Conservation (phyloP, 2,888 invertebrate species). For the Anoplius nigerrimus region DNA sequence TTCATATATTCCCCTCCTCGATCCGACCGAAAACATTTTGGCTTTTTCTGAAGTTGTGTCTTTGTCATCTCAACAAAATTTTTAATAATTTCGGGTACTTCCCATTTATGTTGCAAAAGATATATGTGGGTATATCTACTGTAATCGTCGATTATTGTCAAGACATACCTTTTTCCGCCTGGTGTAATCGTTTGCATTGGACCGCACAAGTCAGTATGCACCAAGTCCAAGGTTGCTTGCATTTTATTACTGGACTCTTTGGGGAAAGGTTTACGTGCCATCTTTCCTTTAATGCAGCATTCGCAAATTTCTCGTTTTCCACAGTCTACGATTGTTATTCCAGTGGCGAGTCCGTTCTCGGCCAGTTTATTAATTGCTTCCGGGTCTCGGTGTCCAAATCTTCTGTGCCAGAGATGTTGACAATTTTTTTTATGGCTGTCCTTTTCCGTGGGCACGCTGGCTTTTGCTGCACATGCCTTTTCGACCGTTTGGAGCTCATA, state of each 20-base stretch:
- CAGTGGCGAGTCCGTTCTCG: slow-evolving; percentile 15
- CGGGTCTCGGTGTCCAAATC: neutral
- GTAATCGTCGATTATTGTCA: no score
- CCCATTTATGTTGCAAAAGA: no score
- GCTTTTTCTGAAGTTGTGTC: no score
- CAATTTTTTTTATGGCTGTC: slow-evolving; percentile 30
- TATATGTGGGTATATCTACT: no score
- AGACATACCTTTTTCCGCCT: slow-evolving; percentile 51
- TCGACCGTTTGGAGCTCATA: slow-evolving; percentile 28
- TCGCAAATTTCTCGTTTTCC: slow-evolving; percentile 42
- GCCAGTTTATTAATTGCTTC: neutral
- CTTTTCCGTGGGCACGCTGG: slow-evolving; percentile 14
- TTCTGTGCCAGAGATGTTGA: slow-evolving; percentile 16
- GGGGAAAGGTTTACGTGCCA: slow-evolving; percentile 36
- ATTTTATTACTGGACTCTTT: slow-evolving; percentile 6
- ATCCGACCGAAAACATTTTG: no score
- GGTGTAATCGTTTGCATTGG: slow-evolving; percentile 57
- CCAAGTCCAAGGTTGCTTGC: slow-evolving; percentile 42
- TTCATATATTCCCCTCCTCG: no score
- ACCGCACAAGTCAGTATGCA: slow-evolving; percentile 65
- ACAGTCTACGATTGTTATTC: slow-evolving; percentile 45
- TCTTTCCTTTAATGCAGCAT: slow-evolving; percentile 54
- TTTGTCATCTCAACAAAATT: no score
- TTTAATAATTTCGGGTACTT: no score
- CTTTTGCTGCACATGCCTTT: slow-evolving; percentile 22